Evolutionary conservation across 2,888 invertebrate species (phyloP).

Genomic region (Nipponacmea schrenckii): DNA sequence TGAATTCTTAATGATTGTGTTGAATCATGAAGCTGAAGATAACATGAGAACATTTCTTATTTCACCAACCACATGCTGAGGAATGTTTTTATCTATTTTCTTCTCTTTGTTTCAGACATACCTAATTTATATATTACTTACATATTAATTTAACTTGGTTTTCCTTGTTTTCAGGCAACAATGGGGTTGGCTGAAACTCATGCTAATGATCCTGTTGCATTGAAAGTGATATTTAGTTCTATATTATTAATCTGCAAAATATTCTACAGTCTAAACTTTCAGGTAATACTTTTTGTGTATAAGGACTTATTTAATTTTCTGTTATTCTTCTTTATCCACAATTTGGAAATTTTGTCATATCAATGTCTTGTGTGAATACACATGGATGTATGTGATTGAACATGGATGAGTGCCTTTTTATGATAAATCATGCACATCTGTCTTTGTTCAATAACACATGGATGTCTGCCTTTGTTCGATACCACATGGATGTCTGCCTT

Average conservation of each 20-base stretch:
- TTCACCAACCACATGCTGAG: too few relatives aligned
- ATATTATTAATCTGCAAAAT: slow-evolving; percentile 90
- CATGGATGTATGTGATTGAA: too few relatives aligned
- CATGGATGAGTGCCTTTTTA: too few relatives aligned
- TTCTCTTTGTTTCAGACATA: too few relatives aligned
- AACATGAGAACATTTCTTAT: background rate
- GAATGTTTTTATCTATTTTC: background rate
- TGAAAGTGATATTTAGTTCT: slow-evolving; percentile 89
- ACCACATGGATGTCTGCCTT: too few relatives aligned
- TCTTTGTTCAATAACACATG: too few relatives aligned
- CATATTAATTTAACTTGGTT: background rate
- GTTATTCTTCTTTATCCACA: too few relatives aligned
- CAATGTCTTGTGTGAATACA: too few relatives aligned
- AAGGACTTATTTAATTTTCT: background rate
- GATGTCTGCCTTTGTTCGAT: too few relatives aligned
- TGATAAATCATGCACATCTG: too few relatives aligned
- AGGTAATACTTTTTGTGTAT: slow-evolving; percentile 70
- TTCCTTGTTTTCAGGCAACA: slow-evolving; percentile 75
- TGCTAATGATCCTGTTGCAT: slow-evolving; percentile 79
- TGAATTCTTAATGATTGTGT: background rate
- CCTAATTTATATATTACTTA: too few relatives aligned
- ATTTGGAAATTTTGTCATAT: too few relatives aligned
- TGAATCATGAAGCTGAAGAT: background rate
- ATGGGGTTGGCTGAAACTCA: slow-evolving; percentile 84
- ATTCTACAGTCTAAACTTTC: slow-evolving; percentile 95